These are phyloP conservation scores for Rhabditoides inermis DNA, from an alignment of 2,888 invertebrate species.

Conservation along the genomic window DNA sequence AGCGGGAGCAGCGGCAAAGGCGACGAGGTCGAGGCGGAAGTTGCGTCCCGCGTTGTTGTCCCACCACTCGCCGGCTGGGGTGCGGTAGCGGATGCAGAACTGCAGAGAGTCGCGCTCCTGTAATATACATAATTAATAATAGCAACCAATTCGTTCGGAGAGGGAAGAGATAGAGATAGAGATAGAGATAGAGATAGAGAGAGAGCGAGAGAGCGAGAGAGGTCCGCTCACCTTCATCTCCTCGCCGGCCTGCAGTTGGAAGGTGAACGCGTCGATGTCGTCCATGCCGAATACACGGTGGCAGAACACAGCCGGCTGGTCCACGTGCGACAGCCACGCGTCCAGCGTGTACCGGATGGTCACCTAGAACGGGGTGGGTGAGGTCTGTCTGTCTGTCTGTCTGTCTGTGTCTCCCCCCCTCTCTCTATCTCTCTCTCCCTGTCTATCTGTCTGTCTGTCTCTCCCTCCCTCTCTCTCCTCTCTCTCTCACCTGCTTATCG, in stretches of 20 bases:
- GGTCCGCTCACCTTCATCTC: slow-evolving; percentile 11
- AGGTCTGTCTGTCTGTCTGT: too few species aligned
- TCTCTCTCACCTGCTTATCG: slow-evolving; percentile 14
- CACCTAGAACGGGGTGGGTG: slow-evolving; percentile 4
- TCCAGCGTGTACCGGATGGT: slow-evolving; percentile 21
- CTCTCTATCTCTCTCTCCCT: neutral
- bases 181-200: too few species aligned
- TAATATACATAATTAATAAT: slow-evolving; percentile 1
- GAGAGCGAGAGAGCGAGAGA: too few species aligned
- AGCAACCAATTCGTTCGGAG: too few species aligned
- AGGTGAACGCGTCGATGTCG: slow-evolving; percentile 28
- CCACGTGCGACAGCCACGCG: slow-evolving; percentile 15
- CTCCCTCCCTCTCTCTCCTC: neutral
- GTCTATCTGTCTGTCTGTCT: neutral
- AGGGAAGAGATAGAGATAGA: too few species aligned
- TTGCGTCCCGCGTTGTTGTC: slow-evolving; percentile 29
- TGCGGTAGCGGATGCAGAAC: slow-evolving; percentile 23
- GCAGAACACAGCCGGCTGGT: slow-evolving; percentile 18
- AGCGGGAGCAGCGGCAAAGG: too few species aligned
- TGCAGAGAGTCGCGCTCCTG: slow-evolving; percentile 22
- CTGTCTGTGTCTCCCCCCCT: neutral
- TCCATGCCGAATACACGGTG: slow-evolving; percentile 21
- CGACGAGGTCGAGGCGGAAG: slow-evolving; percentile 13
- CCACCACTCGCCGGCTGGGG: slow-evolving; percentile 18
- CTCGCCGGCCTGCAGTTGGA: slow-evolving; percentile 16